These are phyloP conservation scores for Lepidochitona cinerea DNA, from an alignment of 2,888 invertebrate species.

Conservation along the genomic window DNA sequence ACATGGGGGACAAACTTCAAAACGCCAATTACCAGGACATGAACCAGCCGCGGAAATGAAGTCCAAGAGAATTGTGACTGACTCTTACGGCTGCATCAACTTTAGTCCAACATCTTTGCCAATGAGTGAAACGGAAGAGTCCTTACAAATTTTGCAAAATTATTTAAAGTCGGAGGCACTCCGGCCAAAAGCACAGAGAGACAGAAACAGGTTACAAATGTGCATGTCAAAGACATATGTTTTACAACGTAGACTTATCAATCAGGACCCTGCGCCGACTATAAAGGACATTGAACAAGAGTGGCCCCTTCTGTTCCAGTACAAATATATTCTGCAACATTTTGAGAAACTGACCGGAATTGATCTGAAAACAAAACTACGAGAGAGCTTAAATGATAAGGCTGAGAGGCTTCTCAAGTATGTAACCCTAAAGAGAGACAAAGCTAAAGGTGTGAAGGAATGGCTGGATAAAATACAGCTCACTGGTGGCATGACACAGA, in stretches of 20 bases:
- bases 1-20: neutral
- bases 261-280: neutral
- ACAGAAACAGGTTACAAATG: too few relatives aligned
- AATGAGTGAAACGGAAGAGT: too few relatives aligned
- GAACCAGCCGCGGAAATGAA: neutral
- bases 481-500: neutral
- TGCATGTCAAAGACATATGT: too few relatives aligned
- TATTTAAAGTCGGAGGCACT: too few relatives aligned
- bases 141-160: too few relatives aligned
- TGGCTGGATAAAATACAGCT: neutral
- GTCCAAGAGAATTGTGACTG: neutral
- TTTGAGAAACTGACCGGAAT: neutral
- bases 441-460: neutral
- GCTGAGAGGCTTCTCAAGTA: neutral
- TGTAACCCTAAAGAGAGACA: neutral
- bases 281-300: neutral
- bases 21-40: neutral
- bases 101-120: neutral
- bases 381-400: neutral
- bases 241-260: neutral
- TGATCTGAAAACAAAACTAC: neutral
- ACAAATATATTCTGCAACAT: neutral
- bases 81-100: neutral
- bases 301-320: conserved; percentile 1
- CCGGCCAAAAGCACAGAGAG: too few relatives aligned